Evolutionary conservation across 2,797 vertebrate species (phyloP).

Genomic region (Sebastes taczanowskii): DNA sequence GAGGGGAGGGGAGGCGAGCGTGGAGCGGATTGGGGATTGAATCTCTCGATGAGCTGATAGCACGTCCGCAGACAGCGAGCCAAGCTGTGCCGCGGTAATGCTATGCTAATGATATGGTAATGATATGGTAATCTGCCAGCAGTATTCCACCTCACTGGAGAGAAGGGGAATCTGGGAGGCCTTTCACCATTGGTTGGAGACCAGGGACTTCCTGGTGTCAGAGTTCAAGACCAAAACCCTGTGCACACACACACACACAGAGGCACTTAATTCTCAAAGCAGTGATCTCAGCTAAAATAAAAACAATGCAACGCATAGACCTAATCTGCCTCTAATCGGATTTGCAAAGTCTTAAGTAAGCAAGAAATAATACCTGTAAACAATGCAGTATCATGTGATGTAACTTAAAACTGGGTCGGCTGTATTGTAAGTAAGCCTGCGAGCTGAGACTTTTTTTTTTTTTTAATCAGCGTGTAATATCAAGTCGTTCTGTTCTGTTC

Average conservation of each 20-base stretch:
- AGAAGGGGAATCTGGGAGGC: conserved; percentile 75
- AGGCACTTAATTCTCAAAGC: conserved; percentile 37
- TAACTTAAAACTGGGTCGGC: conserved; percentile 47
- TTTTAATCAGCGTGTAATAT: conserved; percentile 51
- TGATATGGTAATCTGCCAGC: conserved; percentile 82
- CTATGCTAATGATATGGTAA: conserved; percentile 84
- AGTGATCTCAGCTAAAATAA: conserved; percentile 66
- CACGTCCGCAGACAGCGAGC: conserved; percentile 75
- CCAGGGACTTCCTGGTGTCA: conserved; percentile 77
- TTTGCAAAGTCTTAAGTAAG: conserved; percentile 70
- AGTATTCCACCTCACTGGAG: conserved; percentile 81
- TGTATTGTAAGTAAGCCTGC: conserved; percentile 50
- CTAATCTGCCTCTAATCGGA: conserved; percentile 71
- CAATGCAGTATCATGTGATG: conserved; percentile 55
- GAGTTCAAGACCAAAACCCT: conserved; percentile 66
- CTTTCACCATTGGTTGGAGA: conserved; percentile 82
- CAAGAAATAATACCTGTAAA: conserved; percentile 72
- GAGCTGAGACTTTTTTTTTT: conserved; percentile 20
- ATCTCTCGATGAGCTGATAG: conserved; percentile 81
- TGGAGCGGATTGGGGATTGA: conserved; percentile 72
- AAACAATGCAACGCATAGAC: conserved; percentile 60
- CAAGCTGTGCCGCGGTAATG: conserved; percentile 77
- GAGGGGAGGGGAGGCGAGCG: neutral
- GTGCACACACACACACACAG: neutral
- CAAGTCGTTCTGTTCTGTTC: conserved; percentile 40